These are phyloP conservation scores for Drosophila athabasca DNA, from an alignment of 1,140 invertebrate genomes.

Conservation along the genomic window DNA sequence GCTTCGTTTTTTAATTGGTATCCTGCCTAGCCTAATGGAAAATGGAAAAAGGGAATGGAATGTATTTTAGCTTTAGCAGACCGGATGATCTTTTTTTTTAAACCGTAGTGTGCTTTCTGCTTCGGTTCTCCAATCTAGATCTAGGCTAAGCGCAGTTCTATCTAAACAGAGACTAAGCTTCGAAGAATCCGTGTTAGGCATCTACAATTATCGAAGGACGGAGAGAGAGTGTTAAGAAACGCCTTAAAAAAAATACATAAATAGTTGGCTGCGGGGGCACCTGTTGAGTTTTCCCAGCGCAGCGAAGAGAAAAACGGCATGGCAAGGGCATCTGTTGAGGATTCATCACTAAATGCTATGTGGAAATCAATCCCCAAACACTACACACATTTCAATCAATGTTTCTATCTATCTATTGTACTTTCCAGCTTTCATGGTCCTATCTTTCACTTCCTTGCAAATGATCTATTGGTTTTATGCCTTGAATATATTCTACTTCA, in stretches of 20 bases:
- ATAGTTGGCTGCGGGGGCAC: neutral
- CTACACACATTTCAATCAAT: too few species aligned
- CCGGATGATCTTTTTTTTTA: too few species aligned
- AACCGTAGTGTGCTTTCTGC: too few species aligned
- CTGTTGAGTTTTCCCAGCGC: conserved; percentile 10
- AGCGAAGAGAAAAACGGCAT: conserved; percentile 2
- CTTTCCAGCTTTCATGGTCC: too few species aligned
- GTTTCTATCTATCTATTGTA: too few species aligned
- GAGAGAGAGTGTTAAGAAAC: conserved; percentile 29
- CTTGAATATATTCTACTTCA: too few species aligned
- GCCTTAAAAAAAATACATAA: conserved; percentile 32
- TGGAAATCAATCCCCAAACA: too few species aligned
- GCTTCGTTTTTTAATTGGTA: conserved; percentile 1
- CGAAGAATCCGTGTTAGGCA: conserved; percentile 43
- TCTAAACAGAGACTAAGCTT: conserved; percentile 49
- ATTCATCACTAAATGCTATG: too few species aligned
- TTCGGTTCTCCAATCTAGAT: neutral
- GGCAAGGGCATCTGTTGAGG: too few species aligned
- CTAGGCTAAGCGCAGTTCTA: conserved; percentile 33
- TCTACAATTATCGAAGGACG: conserved; percentile 17
- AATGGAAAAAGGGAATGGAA: conserved; percentile 29
- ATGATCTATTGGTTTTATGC: too few species aligned
- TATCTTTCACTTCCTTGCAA: too few species aligned
- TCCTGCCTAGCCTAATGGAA: conserved; percentile 25
- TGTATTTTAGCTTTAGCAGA: conserved; percentile 3